Base-by-base conservation (phyloP, 2,888 invertebrate species). In the Melanostoma scalare region DNA sequence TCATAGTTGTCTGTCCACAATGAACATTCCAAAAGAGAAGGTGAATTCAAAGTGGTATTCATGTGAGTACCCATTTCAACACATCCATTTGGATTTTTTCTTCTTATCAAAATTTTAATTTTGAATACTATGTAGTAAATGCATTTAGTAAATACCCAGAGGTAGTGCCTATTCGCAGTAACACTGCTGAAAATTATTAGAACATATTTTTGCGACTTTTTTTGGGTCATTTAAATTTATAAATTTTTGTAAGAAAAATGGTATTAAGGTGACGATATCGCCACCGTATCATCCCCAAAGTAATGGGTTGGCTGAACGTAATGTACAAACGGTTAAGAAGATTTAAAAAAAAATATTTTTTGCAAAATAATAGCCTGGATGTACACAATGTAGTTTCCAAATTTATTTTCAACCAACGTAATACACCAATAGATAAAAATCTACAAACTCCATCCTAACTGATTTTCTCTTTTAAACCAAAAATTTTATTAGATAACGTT, bases 251-350 rank as follows among this genome's bases (percentile, higher is more conserved):
- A 36, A 33, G 40, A 46, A 6, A 4, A 53, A 61, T 85, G 84
- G 50, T 53, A 86, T 73, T 9, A 50, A 67, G 38, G 67, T 86
- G n/a, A 80, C 82, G 4, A 80, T 87, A 31, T 80, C 75, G 38
- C 85, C 85, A 6, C 82, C 86, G 3, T 87, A 87, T 61, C 86
- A 86, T 52, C 71, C 87, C 4, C 58, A 86, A 56, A 84, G 85
- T 46, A 86, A 87, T 58, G 86, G 86, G 31, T 20, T 52, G 35
- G 85, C 86, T 6, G 85, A 87, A 79, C 81, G 77, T 67, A 58
- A 58, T 2, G 86, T 86, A 2, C 79, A 86, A 61, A 71, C 72
- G 6, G 73, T 82, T 6, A 87, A 87, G 80, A 44, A 10, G n/a
- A 63, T 31, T 9, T 53, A 86, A 4, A 86, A 86, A n/a, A 50